A percentile compares a stretch with the other conserved stretches of the same genome.
These are phyloP conservation scores for human (Homo sapiens) DNA, from an alignment of 2,113 vertebrate species.

Conservation along the genomic window GRCh38 chr9:26630001-26630500, in stretches of 20 bases:
- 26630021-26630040: constrained; percentile 8
- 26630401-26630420: not conserved
- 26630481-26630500: not conserved
- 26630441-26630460: not conserved
- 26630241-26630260: not conserved
- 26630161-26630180: not conserved
- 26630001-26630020: constrained; percentile 13
- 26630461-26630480: not conserved
- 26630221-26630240: not conserved
- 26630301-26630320: not conserved
- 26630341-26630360: not conserved
- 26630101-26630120: constrained; percentile 34
- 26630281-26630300: not conserved
- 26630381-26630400: not conserved
- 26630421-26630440: not conserved
- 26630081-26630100: not conserved
- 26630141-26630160: not conserved
- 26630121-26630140: constrained; percentile 1
- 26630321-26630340: not conserved
- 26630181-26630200: not conserved
- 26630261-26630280: not conserved
- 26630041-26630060: not conserved
- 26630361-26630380: not conserved
- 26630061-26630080: not conserved
- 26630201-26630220: not conserved